Evolutionary conservation across 1,140 invertebrate genomes (phyloP).

Genomic region (Lethocerus indicus): DNA sequence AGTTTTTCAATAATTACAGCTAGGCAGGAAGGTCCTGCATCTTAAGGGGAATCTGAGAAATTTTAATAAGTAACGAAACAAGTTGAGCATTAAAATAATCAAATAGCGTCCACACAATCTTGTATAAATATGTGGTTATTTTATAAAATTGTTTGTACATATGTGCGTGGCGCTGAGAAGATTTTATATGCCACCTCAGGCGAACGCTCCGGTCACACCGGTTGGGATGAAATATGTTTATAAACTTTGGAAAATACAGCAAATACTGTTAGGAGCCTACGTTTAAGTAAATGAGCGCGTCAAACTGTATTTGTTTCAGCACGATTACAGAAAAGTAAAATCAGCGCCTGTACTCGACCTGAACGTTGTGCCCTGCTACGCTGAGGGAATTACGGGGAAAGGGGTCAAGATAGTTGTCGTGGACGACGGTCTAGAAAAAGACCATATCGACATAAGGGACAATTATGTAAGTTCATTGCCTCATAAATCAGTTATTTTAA

Average conservation of each 20-base stretch:
- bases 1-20: too few species aligned
- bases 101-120: too few species aligned
- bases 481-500: too few species aligned
- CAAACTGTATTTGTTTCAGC: conserved; percentile 26
- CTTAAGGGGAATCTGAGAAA: too few species aligned
- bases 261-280: neutral
- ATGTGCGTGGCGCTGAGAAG: neutral
- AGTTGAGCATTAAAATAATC: too few species aligned
- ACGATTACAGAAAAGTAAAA: conserved; percentile 38
- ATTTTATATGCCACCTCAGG: neutral
- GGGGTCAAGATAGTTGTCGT: conserved; percentile 65
- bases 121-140: neutral
- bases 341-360: conserved; percentile 49
- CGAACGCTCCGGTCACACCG: neutral
- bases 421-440: conserved; percentile 74
- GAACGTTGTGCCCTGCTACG: conserved; percentile 63
- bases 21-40: too few species aligned
- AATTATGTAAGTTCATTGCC: conserved; percentile 68
- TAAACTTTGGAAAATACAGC: neutral
- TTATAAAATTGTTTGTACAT: neutral
- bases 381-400: conserved; percentile 53
- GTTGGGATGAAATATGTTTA: neutral
- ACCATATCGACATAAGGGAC: conserved; percentile 53
- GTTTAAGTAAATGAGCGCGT: neutral
- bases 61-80: too few species aligned